phyloP scores from a whole-genome alignment of 30 jellyfish, hydroid and myxozoan genomes.

The Calvadosia cruxmelitensis region DNA sequence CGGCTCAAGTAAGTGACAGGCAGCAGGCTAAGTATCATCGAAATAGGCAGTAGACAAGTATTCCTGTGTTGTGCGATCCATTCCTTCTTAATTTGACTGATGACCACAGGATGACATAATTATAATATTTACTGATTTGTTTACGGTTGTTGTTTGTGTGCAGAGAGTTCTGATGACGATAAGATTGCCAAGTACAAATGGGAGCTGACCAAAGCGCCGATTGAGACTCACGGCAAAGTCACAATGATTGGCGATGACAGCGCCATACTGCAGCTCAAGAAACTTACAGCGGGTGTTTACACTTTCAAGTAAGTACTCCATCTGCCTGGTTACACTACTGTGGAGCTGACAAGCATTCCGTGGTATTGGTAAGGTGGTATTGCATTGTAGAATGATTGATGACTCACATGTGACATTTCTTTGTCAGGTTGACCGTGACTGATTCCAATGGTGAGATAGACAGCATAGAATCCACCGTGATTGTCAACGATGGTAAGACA shows the following conservation, averaged over 20 bases:
- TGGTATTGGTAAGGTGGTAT: background rate
- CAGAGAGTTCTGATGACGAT: conserved; percentile 86
- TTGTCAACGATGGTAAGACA: conserved; percentile 61
- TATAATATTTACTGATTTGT: too few species aligned
- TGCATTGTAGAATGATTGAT: background rate
- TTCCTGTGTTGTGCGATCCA: background rate
- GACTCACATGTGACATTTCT: background rate
- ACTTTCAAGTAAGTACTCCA: conserved; percentile 46
- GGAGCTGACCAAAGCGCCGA: conserved; percentile 87
- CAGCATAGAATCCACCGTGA: conserved; percentile 78
- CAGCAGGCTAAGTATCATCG: background rate
- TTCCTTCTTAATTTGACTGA: background rate
- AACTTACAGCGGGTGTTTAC: conserved; percentile 75
- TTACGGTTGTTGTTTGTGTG: background rate
- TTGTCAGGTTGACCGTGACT: conserved; percentile 69
- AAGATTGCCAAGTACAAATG: conserved; percentile 85
- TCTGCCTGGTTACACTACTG: too few species aligned
- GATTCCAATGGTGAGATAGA: conserved; percentile 95
- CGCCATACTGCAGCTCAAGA: conserved; percentile 55
- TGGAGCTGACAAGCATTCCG: too few species aligned
- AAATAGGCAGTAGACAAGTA: background rate
- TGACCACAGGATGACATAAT: background rate
- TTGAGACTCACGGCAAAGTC: conserved; percentile 36
- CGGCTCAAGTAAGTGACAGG: conserved; percentile 74
- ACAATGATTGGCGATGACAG: conserved; percentile 42